Percentiles rank a stretch among this genome's conserved stretches.
Conservation (phyloP, 2,113 vertebrate species). For the Eupsittula cactorum region DNA sequence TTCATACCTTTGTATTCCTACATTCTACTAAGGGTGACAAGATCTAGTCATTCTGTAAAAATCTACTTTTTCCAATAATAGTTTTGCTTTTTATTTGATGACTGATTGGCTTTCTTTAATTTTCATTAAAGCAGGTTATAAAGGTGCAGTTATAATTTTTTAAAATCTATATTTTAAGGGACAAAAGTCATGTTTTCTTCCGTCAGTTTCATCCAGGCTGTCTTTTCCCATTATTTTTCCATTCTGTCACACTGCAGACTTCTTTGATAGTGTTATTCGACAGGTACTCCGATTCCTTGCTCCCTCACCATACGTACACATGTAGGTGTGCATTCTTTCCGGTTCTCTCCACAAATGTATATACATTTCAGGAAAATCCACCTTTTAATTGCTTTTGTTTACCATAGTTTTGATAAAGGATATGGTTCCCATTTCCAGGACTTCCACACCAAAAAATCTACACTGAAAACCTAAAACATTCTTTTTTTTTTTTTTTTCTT, state of each 20-base stretch:
- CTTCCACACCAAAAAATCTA: neutral
- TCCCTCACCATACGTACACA: neutral
- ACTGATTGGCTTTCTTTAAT: neutral
- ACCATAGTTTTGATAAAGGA: neutral
- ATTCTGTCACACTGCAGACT: neutral
- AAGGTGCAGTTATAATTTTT: neutral
- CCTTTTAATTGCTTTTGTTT: conserved; percentile 43
- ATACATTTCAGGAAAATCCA: neutral
- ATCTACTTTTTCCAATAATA: neutral
- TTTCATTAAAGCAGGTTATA: neutral
- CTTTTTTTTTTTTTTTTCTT: neutral
- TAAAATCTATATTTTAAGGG: neutral
- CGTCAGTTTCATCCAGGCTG: neutral
- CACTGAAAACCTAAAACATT: neutral
- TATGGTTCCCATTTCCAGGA: conserved; percentile 34
- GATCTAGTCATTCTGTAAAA: neutral
- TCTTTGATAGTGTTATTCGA: neutral
- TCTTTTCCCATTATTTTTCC: neutral
- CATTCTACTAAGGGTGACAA: neutral
- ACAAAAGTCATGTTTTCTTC: neutral
- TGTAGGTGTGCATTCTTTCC: neutral
- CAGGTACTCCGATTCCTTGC: neutral
- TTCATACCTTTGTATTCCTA: neutral
- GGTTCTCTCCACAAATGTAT: neutral
- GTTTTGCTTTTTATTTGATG: neutral